Conservation (phyloP, 2,888 invertebrate species). For the Drosophila antonietae region DNA sequence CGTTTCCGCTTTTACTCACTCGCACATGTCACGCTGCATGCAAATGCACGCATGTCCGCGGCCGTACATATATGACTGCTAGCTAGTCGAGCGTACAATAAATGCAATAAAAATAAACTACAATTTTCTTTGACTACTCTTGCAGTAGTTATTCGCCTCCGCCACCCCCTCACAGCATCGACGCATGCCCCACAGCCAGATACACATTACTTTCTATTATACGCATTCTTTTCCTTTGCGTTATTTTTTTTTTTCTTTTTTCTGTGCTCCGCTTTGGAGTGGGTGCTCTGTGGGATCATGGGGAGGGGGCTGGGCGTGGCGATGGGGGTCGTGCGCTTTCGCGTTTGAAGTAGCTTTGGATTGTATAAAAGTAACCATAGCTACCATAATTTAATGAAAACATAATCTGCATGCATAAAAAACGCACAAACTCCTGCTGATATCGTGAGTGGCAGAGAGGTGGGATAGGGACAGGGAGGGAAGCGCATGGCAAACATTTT, state of each 20-base stretch:
- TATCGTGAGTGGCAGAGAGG: conserved; percentile 14
- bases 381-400: conserved; percentile 82
- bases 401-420: conserved; percentile 74
- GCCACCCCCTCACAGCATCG: background rate
- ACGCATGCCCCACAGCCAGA: conserved; percentile 13
- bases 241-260: conserved; percentile 16
- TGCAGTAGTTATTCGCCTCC: conserved; percentile 34
- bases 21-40: conserved; percentile 69
- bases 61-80: background rate
- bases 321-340: conserved; percentile 51
- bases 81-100: conserved; percentile 47
- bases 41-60: conserved; percentile 58
- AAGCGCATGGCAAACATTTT: conserved; percentile 32
- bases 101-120: conserved; percentile 78
- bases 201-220: conserved; percentile 66
- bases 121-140: conserved; percentile 64
- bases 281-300: conserved; percentile 23
- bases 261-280: conserved; percentile 35
- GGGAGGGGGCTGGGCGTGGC: conserved; percentile 11
- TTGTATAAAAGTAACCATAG: conserved; percentile 80
- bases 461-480: background rate
- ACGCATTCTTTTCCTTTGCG: conserved; percentile 63
- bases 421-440: conserved; percentile 38
- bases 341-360: conserved; percentile 75
- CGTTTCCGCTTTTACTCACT: conserved; percentile 52